Conservation (phyloP, 2,797 vertebrate genomes). For the Pitangus sulphuratus region DNA sequence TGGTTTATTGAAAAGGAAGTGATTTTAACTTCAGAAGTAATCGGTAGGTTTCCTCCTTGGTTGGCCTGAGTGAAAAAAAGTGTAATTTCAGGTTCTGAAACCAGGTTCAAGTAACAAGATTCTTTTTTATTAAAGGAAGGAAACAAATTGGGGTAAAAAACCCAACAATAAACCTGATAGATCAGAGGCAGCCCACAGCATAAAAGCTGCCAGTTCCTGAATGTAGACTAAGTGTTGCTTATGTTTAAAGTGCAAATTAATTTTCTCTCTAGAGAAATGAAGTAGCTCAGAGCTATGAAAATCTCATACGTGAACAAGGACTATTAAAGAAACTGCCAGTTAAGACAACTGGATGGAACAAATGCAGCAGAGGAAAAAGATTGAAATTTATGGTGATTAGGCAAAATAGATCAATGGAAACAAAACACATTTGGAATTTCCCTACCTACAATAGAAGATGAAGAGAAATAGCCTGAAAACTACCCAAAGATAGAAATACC, state of each 20-base stretch:
- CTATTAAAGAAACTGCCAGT: conserved; percentile 43
- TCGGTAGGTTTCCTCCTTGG: background rate
- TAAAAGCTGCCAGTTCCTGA: conserved; percentile 7
- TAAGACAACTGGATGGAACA: conserved; percentile 36
- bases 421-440: conserved; percentile 20
- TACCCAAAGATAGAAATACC: background rate
- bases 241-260: conserved; percentile 65
- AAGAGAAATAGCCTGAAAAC: conserved; percentile 20
- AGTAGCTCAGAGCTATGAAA: conserved; percentile 55
- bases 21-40: conserved; percentile 33
- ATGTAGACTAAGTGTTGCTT: conserved; percentile 14
- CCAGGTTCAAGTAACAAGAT: background rate
- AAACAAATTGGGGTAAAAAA: background rate
- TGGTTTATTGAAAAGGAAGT: background rate
- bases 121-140: conserved; percentile 6
- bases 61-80: background rate
- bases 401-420: conserved; percentile 47
- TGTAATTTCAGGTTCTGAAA: conserved; percentile 37
- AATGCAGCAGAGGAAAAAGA: background rate
- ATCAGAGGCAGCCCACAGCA: background rate
- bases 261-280: conserved; percentile 50
- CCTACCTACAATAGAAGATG: background rate
- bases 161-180: background rate
- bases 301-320: background rate
- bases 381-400: conserved; percentile 38